phyloP scores from a whole-genome alignment of 2,797 vertebrate species.

The Gymnoscopelus braueri region DNA sequence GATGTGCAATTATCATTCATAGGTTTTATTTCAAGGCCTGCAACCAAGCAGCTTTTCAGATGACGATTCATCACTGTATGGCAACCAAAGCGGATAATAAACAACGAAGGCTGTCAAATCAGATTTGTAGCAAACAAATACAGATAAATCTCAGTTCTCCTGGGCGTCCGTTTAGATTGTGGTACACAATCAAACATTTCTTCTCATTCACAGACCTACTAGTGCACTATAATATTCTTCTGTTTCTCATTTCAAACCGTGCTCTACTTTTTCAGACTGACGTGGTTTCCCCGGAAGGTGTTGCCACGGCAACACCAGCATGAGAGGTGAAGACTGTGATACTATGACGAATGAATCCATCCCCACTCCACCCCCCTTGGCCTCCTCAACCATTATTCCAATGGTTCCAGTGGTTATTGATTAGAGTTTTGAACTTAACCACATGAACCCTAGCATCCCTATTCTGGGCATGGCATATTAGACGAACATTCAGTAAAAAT shows the following conservation, averaged over 20 bases:
- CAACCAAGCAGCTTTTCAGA: neutral
- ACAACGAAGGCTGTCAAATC: neutral
- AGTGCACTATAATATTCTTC: slow-evolving; percentile 41
- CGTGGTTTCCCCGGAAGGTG: slow-evolving; percentile 79
- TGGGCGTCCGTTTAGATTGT: neutral
- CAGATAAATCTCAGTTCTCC: neutral
- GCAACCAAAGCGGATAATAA: slow-evolving; percentile 10
- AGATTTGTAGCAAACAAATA: neutral
- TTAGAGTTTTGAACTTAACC: slow-evolving; percentile 15
- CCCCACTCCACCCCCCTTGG: slow-evolving; percentile 49
- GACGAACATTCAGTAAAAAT: too few relatives aligned
- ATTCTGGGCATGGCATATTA: neutral
- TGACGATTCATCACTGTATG: neutral
- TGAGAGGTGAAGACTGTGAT: slow-evolving; percentile 69
- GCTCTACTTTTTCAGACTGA: slow-evolving; percentile 73
- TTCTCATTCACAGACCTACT: slow-evolving; percentile 9
- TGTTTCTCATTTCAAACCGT: slow-evolving; percentile 77
- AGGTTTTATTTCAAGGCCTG: neutral
- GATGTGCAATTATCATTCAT: neutral
- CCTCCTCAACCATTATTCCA: slow-evolving; percentile 45
- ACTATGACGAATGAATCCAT: slow-evolving; percentile 77
- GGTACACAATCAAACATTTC: neutral
- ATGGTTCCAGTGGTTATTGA: slow-evolving; percentile 28
- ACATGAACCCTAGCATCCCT: too few relatives aligned
- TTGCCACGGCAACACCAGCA: slow-evolving; percentile 79